Evolutionary conservation across 2,113 vertebrate species (phyloP).

Genomic region (Anhinga anhinga): DNA sequence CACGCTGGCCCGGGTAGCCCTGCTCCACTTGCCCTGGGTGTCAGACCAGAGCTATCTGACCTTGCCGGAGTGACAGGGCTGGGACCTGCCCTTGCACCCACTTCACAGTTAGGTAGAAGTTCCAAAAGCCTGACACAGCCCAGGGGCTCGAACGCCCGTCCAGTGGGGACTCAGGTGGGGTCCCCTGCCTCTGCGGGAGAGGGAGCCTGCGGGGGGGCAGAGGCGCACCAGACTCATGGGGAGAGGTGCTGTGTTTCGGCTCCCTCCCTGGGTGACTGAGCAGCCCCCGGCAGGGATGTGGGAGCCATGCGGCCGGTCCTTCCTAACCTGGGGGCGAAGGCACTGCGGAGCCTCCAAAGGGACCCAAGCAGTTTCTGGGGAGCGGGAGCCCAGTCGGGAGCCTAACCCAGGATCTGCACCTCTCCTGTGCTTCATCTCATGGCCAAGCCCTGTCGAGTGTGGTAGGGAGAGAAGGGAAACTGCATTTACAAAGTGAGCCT

Average conservation of each 20-base stretch:
- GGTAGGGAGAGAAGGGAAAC: neutral
- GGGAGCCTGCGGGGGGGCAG: neutral
- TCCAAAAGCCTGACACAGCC: neutral
- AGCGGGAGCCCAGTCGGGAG: neutral
- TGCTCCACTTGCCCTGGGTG: neutral
- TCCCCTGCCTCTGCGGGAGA: neutral
- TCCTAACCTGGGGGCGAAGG: neutral
- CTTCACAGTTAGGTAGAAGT: rapidly evolving
- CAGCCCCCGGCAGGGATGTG: neutral
- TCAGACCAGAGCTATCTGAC: neutral
- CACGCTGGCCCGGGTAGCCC: neutral
- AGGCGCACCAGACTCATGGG: rapidly evolving
- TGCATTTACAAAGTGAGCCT: neutral
- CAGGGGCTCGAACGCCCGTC: rapidly evolving
- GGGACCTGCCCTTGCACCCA: neutral
- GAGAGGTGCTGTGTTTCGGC: neutral
- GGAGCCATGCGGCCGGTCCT: rapidly evolving
- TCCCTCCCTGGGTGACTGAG: neutral
- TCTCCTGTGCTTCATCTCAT: neutral
- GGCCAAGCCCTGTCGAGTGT: neutral
- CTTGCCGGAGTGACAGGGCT: neutral
- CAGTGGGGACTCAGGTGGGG: no score
- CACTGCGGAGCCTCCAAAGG: neutral
- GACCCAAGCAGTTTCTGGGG: neutral
- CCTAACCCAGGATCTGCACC: neutral